A percentile compares a stretch with the other conserved stretches of the same genome.
phyloP scores from a whole-genome alignment of 1,140 invertebrate species.

The Anagrus nilaparvatae region DNA sequence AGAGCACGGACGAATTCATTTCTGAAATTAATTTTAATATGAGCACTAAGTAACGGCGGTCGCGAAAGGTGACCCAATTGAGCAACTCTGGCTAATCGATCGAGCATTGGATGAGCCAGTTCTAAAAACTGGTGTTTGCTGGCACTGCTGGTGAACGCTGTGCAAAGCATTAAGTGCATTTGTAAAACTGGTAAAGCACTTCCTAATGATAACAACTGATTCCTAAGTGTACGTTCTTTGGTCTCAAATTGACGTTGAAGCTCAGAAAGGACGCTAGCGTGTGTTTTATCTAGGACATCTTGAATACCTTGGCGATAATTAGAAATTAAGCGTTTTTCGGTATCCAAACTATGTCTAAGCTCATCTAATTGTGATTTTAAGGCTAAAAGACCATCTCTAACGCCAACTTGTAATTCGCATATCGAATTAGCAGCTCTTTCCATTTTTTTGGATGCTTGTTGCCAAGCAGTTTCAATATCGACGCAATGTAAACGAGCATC shows the following conservation, averaged over 20 bases:
- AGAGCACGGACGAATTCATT: slow-evolving; percentile 52
- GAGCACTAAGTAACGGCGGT: slow-evolving; percentile 34
- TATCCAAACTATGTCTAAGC: slow-evolving; percentile 52
- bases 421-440: slow-evolving; percentile 47
- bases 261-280: slow-evolving; percentile 51
- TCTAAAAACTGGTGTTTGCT: slow-evolving; percentile 65
- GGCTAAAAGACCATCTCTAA: slow-evolving; percentile 52
- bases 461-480: slow-evolving; percentile 63
- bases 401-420: slow-evolving; percentile 51
- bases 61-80: slow-evolving; percentile 56
- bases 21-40: slow-evolving; percentile 52
- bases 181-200: slow-evolving; percentile 55
- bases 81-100: slow-evolving; percentile 51
- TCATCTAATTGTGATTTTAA: slow-evolving; percentile 58
- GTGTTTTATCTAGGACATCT: slow-evolving; percentile 55
- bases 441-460: slow-evolving; percentile 54
- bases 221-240: slow-evolving; percentile 53
- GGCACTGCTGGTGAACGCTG: slow-evolving; percentile 54
- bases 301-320: slow-evolving; percentile 53
- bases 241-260: slow-evolving; percentile 57
- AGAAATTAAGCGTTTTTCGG: slow-evolving; percentile 55
- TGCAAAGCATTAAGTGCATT: slow-evolving; percentile 55
- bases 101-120: slow-evolving; percentile 55
- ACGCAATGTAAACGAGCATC: slow-evolving; percentile 57
- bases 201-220: slow-evolving; percentile 47